Base-by-base conservation (phyloP, 1,140 invertebrate genomes). In the Oryzaephilus surinamensis region DNA sequence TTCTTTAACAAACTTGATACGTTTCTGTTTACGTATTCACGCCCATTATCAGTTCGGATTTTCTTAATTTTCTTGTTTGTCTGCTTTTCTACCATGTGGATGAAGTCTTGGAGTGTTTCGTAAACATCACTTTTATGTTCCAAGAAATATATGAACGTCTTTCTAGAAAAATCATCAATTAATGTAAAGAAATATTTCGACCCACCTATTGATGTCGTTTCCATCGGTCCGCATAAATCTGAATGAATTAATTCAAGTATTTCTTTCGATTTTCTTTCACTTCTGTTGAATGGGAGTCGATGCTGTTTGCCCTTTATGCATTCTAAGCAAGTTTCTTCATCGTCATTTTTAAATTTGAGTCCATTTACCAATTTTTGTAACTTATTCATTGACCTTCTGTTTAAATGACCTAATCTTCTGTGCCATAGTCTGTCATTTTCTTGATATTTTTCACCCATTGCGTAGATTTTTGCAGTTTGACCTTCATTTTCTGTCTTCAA, bases 111-210 rank as follows among this genome's bases (percentile, higher is more conserved):
- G 31, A 62, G 54, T 38, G 45, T n/a, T n/a, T 45, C 42, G 35
- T 27, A 38, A 3, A 41, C 38, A 33, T 57, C 50, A 23, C 27
- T 38, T 34, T 58, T 59, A 14, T 17, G 18, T 29, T 58, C 54
- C 10, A 61, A 11, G 35, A 64, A 61, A 42, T 57, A 66, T 12
- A 65, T 45, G 41, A 58, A 57, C 10, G 46, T 43, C 38, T 49
- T 61, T 43, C 51, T 43, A 20, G 47, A 53, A 29, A 32, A 60
- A 39, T 67, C 62, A 55, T 68, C 59, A 30, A 62, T 58, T 36
- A 67, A 59, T 3, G 60, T 55, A 10, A 66, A 38, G 41, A 65
- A 60, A 45, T 65, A 68, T 27, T 46, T 49, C 2, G 42, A 43
- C 16, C 55, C 57, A 29, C 61, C 55, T n/a, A 15, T 48, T 28